A percentile compares a stretch with the other conserved stretches of the same genome.
These are phyloP conservation scores for Ceryle rudis DNA, from an alignment of 2,797 vertebrate genomes.

Conservation along the genomic window DNA sequence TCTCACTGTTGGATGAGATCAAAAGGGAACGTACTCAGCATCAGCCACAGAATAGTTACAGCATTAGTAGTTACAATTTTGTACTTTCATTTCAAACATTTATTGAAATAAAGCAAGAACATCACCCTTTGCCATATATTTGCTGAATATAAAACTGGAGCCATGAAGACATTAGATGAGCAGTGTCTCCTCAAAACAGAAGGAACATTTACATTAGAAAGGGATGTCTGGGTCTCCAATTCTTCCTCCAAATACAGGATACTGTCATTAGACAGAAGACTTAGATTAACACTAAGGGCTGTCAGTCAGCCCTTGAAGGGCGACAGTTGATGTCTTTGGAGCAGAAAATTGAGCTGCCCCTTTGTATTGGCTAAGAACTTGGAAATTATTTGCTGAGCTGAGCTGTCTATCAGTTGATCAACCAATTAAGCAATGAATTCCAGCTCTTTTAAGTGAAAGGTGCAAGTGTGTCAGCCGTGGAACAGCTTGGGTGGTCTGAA, in stretches of 20 bases:
- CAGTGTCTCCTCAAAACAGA: not conserved
- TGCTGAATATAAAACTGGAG: not conserved
- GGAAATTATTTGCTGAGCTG: constrained; percentile 56
- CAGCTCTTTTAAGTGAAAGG: not conserved
- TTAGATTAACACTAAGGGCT: not conserved
- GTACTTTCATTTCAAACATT: not conserved
- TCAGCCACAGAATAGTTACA: not conserved
- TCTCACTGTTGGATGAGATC: not conserved
- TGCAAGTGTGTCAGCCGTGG: constrained; percentile 9
- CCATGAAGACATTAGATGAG: not conserved
- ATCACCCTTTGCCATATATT: not conserved
- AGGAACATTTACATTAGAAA: not conserved
- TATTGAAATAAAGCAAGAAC: not conserved
- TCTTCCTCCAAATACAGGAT: not conserved
- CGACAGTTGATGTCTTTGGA: not conserved
- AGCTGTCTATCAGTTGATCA: constrained; percentile 12
- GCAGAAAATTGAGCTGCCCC: not conserved
- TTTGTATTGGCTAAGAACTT: constrained; percentile 19
- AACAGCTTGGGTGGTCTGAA: constrained; percentile 73
- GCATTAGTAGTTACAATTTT: not conserved
- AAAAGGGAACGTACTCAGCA: not conserved
- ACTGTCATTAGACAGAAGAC: not conserved
- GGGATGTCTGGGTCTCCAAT: not conserved
- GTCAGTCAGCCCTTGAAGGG: not conserved
- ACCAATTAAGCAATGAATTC: constrained; percentile 28